Conservation (phyloP, 2,797 vertebrate species). For the Artibeus jamaicensis region DNA sequence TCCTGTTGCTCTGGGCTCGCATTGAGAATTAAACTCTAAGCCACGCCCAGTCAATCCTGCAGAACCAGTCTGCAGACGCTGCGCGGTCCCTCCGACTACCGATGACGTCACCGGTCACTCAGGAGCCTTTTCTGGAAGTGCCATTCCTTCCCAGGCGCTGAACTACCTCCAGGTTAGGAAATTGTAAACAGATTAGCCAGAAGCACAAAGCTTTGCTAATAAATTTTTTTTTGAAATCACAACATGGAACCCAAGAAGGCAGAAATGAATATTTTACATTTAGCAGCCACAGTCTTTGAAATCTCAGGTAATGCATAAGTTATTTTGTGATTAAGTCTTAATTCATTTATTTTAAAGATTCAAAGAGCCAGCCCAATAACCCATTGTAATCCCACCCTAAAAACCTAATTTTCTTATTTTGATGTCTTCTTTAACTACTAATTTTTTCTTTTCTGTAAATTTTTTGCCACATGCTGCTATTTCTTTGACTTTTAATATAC, state of each 20-base stretch:
- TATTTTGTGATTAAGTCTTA: not conserved
- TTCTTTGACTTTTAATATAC: not conserved
- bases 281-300: not conserved
- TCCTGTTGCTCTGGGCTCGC: not conserved
- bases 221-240: not conserved
- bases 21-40: not conserved
- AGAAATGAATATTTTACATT: not conserved
- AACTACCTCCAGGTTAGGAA: not conserved
- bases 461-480: not conserved
- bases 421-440: not conserved
- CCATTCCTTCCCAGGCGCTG: not conserved
- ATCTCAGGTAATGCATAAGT: not conserved
- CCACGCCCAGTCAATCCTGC: not conserved
- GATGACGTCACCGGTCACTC: not conserved
- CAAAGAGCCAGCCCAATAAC: not conserved
- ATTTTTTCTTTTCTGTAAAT: not conserved
- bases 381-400: not conserved
- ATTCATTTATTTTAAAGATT: not conserved
- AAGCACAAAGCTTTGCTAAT: not conserved
- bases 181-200: not conserved
- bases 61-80: not conserved
- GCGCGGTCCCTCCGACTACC: not conserved
- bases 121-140: not conserved
- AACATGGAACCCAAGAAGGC: not conserved
- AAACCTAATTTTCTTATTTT: not conserved